Conservation (phyloP, 2,113 vertebrate genomes). For the Heliornis fulica region DNA sequence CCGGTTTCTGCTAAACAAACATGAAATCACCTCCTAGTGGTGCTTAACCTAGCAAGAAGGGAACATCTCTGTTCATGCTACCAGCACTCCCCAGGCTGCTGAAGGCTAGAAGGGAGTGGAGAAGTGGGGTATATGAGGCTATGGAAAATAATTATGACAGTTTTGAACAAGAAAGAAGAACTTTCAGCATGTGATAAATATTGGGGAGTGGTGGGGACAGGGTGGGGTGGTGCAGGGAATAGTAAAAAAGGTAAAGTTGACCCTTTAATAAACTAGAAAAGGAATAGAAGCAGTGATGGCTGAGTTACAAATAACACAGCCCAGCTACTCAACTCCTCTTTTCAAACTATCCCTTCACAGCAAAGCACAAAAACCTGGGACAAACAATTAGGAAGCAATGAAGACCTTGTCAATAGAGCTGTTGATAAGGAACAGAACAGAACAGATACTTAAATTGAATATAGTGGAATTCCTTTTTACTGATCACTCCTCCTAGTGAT, state of each 20-base stretch:
- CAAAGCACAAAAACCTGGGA: slow-evolving; percentile 5
- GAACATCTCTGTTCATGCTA: not conserved
- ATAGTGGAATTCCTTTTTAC: not conserved
- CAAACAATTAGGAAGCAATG: slow-evolving; percentile 46
- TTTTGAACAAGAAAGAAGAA: not conserved
- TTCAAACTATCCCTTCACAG: not conserved
- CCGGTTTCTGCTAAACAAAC: not conserved
- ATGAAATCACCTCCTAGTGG: not conserved
- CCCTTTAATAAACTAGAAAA: slow-evolving; percentile 28
- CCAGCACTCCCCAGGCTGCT: not conserved
- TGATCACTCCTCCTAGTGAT: not conserved
- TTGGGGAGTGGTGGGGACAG: not conserved
- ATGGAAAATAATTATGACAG: not conserved
- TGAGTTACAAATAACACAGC: slow-evolving; percentile 19
- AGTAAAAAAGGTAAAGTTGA: not conserved
- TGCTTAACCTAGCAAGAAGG: not conserved
- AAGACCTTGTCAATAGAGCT: slow-evolving; percentile 35
- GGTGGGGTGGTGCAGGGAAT: not conserved
- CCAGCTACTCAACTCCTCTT: not conserved
- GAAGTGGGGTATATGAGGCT: not conserved
- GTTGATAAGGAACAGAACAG: slow-evolving; percentile 50
- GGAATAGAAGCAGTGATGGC: slow-evolving; percentile 11
- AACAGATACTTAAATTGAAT: not conserved
- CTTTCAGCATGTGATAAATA: not conserved
- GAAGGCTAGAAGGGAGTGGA: not conserved